Evolutionary conservation across 1,140 invertebrate genomes (phyloP), one percentile per base, ranked within the genome.

Genomic region (Tetramorium alpestre): DNA sequence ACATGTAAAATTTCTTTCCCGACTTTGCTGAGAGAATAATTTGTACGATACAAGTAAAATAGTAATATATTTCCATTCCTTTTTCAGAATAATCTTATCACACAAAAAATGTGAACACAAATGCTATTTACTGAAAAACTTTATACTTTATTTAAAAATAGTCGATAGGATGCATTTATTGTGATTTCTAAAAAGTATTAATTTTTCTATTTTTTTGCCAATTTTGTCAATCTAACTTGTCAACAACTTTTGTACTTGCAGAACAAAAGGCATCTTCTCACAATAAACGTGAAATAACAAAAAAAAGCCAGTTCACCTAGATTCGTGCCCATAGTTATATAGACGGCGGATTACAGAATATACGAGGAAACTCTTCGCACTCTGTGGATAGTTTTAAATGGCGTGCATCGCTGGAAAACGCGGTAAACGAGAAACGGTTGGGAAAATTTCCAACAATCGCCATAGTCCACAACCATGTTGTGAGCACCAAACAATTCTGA

Each of bases 361-460:
- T 47, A 28, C 10, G n/a, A 58, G 1, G 4, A 28, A 58, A 81
- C 13, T 10, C 44, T 33, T 64, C 11, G 70, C 41, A 64, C 33
- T 82, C 22, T 56, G 73, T 13, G 60, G 47, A 62, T 58, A 56
- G 38, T 62, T 62, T 73, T 85, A 90, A 85, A 49, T 38, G 44
- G 41, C 44, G 16, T 28, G n/a, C 33, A 41, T 49, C 60, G 60
- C 25, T 85, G 88, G 88, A 90, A 86, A 90, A 86, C 64, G 72
- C 25, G 13, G 62, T 67, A 78, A 90, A 86, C 76, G 82, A 65
- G 75, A 49, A 54, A 54, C 44, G 44, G 86, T 88, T 90, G 82
- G 77, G 89, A 90, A 90, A 88, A 90, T 86, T 88, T 70, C 54
- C 33, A 69, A 47, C 87, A 86, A 82, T 86, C 56, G 11, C 25